phyloP scores from a whole-genome alignment of 2,888 invertebrate genomes.

The Epinotia bilunana region DNA sequence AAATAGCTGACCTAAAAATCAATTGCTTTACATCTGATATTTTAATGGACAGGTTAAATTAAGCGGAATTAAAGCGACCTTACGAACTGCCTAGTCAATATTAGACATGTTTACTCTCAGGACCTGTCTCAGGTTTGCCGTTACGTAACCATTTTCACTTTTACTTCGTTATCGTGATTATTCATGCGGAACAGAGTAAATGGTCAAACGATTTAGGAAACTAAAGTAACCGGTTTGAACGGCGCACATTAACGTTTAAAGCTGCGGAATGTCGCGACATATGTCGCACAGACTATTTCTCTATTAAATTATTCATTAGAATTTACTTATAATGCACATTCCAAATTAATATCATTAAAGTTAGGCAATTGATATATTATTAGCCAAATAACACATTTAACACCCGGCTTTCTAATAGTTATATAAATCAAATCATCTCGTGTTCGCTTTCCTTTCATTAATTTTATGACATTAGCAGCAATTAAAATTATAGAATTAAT shows the following conservation, averaged over 20 bases:
- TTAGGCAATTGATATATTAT: constrained; percentile 22
- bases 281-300: constrained; percentile 59
- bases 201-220: constrained; percentile 40
- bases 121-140: constrained; percentile 11
- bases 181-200: constrained; percentile 35
- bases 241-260: constrained; percentile 8
- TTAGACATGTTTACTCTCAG: constrained; percentile 7
- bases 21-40: constrained; percentile 14
- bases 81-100: constrained; percentile 1
- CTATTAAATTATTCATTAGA: constrained; percentile 65
- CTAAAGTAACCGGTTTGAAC: constrained; percentile 31
- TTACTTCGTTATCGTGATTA: constrained; percentile 36
- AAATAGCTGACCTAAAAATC: constrained; percentile 15
- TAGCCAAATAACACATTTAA: constrained; percentile 29
- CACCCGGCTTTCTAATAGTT: constrained; percentile 34
- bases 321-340: constrained; percentile 47
- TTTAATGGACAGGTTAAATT: constrained; percentile 9
- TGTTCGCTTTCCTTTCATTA: constrained; percentile 36
- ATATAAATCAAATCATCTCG: background rate
- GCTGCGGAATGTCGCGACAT: constrained; percentile 43
- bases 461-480: constrained; percentile 8
- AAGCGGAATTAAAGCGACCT: constrained; percentile 27
- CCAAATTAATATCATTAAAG: constrained; percentile 9
- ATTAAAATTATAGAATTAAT: constrained; percentile 31
- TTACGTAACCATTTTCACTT: constrained; percentile 42